Base-by-base conservation (phyloP, 2,797 vertebrate species). In the Liasis olivaceus region DNA sequence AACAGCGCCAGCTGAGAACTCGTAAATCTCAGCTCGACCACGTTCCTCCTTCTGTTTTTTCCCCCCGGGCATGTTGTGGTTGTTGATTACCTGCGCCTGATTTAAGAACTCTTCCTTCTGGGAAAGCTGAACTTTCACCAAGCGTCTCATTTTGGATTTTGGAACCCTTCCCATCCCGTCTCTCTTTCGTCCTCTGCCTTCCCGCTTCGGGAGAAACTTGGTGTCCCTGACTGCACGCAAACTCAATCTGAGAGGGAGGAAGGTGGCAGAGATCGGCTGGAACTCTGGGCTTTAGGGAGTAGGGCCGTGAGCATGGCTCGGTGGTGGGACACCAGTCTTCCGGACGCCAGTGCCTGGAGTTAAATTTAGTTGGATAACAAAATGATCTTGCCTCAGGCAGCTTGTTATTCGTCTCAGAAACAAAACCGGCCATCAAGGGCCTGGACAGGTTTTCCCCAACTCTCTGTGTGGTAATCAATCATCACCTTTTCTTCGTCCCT, bases 41-140 rank as follows among this genome's bases (percentile, higher is more conserved):
- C 94, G 92, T 95, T 8, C 81, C 89, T 22, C 77, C 56, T 81
- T 81, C 36, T 47, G 72, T 42, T 36, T 36, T 15, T 5, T 31
- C 20, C 0, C 24, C 90, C 77, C 31, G 4, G 4, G 93, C 72
- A 0, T 0, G 85, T 31, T 2, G 4, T 51, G 88, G 66, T 63
- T 87, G 66, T 31, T 5, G 89, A 62, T 31, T 63, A 69, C 66
- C 0, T 28, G 0, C 0, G 54, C 72, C 54, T 93, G 93, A 95
- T 96, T 97, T 93, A 93, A 89, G 93, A 95, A 59, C 85, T 95
- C 89, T n/a, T 20, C 28, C 66, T 60, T 2, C 90, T 69, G 88
- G 5, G 51, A 72, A 4, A 0, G 0, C 31, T 69, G 15, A 59
- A 90, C 66, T 95, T 72, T 77, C 92, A 69, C 0, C 9, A 4